Conservation (phyloP, 2,113 vertebrate species). For the Actinemys pallida region DNA sequence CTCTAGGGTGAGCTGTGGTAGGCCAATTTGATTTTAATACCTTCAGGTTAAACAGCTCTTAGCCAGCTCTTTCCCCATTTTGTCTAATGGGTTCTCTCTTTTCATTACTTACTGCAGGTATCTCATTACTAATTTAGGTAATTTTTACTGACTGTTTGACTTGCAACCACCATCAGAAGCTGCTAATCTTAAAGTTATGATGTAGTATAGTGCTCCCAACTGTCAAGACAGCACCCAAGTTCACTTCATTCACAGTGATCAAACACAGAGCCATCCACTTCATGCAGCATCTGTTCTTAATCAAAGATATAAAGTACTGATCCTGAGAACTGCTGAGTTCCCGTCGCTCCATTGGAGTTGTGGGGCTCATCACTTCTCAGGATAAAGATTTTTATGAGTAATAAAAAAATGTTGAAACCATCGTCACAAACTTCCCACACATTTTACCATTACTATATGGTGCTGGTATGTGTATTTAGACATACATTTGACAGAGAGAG, state of each 20-base stretch:
- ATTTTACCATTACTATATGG: not conserved
- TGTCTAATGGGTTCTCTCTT: not conserved
- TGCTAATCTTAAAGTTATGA: not conserved
- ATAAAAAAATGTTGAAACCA: not conserved
- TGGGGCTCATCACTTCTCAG: not conserved
- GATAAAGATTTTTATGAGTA: not conserved
- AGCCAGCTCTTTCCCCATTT: no score
- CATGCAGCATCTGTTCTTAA: not conserved
- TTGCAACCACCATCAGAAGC: not conserved
- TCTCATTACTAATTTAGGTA: not conserved
- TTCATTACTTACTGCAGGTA: not conserved
- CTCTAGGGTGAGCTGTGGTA: no score
- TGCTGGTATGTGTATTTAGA: not conserved
- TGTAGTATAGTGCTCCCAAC: not conserved
- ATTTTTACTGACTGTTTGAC: not conserved
- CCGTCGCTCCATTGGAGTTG: not conserved
- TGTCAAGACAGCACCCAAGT: not conserved
- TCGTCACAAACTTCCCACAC: not conserved
- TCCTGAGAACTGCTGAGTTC: rapidly evolving
- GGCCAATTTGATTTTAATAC: no score
- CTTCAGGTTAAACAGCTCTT: no score
- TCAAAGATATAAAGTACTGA: not conserved
- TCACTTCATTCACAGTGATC: not conserved
- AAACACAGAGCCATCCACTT: not conserved
- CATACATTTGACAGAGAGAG: not conserved